Conservation (phyloP, 2,888 invertebrate genomes). For the Catocala nupta region DNA sequence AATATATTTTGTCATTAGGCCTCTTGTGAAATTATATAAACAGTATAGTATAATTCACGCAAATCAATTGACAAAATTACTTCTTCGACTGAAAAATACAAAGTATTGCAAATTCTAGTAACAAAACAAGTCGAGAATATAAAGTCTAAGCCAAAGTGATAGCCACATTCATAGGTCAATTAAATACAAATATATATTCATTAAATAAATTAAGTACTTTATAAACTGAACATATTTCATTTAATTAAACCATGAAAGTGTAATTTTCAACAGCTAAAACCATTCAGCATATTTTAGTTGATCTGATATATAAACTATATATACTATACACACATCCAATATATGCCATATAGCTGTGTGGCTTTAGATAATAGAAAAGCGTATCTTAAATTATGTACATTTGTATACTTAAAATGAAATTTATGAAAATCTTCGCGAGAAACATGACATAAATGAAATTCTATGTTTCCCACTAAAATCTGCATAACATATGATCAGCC, state of each 20-base stretch:
- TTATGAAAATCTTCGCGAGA: slow-evolving; percentile 1
- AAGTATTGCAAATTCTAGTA: neutral
- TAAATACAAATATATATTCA: slow-evolving; percentile 1
- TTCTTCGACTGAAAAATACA: neutral
- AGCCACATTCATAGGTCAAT: neutral
- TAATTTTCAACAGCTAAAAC: neutral
- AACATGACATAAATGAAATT: neutral
- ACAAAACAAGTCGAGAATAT: slow-evolving; percentile 4
- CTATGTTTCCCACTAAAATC: slow-evolving; percentile 4
- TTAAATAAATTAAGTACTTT: neutral
- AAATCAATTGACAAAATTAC: neutral
- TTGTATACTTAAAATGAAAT: neutral
- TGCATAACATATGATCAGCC: slow-evolving; percentile 1
- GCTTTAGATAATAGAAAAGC: neutral
- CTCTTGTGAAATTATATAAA: too few species aligned
- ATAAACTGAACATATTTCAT: neutral
- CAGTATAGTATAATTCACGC: neutral
- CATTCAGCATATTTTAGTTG: neutral
- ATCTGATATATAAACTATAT: too few species aligned
- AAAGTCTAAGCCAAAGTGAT: neutral
- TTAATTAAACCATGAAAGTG: slow-evolving; percentile 2
- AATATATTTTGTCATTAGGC: too few species aligned
- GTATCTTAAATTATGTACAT: neutral
- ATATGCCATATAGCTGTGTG: neutral
- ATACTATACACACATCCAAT: too few species aligned